Percentiles rank a stretch among this genome's conserved stretches.
phyloP scores from a whole-genome alignment of 1,140 invertebrate species.

The Atopsyche davidsoni region DNA sequence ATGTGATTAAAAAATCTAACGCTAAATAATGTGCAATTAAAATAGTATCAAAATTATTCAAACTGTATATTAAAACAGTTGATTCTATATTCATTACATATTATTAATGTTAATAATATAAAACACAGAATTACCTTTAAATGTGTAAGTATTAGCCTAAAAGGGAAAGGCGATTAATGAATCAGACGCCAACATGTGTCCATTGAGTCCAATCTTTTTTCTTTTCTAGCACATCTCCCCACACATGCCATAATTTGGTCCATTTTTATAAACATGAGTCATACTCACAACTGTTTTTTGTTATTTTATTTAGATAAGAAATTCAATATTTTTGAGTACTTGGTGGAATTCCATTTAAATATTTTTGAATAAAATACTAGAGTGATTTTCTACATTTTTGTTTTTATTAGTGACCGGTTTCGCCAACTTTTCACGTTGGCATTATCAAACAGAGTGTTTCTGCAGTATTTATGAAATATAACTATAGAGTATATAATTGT shows the following conservation, averaged over 20 bases:
- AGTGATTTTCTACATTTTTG: background rate
- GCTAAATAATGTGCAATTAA: no score
- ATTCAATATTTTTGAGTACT: background rate
- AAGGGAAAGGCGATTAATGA: slow-evolving; percentile 27
- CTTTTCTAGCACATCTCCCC: slow-evolving; percentile 1
- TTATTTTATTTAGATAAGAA: background rate
- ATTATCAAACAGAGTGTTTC: no score
- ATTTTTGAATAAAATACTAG: background rate
- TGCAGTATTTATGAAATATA: slow-evolving; percentile 3
- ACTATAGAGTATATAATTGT: slow-evolving; percentile 2
- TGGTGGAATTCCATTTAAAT: background rate
- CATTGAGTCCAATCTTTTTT: slow-evolving; percentile 25
- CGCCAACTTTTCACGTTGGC: no score
- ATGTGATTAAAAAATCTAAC: no score
- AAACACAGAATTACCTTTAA: no score
- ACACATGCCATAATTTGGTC: slow-evolving; percentile 1
- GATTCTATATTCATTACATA: no score
- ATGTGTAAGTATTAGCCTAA: no score
- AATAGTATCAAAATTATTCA: no score
- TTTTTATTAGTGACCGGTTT: no score
- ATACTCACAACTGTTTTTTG: background rate
- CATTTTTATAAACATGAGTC: background rate
- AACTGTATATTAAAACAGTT: no score
- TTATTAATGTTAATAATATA: no score
- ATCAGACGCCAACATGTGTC: slow-evolving; percentile 28